phyloP scores from a whole-genome alignment of 2,113 vertebrate species.

The Petrocephalus zakoni region DNA sequence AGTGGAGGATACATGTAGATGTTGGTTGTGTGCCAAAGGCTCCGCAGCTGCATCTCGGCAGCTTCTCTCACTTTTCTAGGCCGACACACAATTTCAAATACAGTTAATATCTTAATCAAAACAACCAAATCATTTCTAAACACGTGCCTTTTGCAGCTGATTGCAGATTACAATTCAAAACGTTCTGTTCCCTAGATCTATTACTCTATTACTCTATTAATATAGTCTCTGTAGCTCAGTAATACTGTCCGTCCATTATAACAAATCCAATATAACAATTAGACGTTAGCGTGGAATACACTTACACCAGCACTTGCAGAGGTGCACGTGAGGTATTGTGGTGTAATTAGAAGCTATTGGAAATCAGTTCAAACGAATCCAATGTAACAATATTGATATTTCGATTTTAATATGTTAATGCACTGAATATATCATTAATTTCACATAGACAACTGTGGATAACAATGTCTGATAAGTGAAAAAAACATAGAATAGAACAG shows the following conservation, averaged over 20 bases:
- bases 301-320: neutral
- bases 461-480: neutral
- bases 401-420: neutral
- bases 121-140: neutral
- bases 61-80: slow-evolving; percentile 73
- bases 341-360: neutral
- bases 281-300: neutral
- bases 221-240: neutral
- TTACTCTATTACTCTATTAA: neutral
- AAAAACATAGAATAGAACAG: neutral
- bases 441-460: neutral
- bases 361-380: neutral
- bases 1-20: slow-evolving; percentile 72
- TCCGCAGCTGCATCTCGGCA: slow-evolving; percentile 70
- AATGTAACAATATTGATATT: neutral
- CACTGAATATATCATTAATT: neutral
- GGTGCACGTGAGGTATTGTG: neutral
- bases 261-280: neutral
- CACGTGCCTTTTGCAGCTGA: neutral
- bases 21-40: slow-evolving; percentile 78
- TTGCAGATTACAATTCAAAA: neutral
- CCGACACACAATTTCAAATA: neutral
- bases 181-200: neutral
- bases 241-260: neutral
- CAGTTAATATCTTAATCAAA: neutral